Base-by-base conservation (phyloP, 1,140 invertebrate genomes). In the Tetraneura akinire region DNA sequence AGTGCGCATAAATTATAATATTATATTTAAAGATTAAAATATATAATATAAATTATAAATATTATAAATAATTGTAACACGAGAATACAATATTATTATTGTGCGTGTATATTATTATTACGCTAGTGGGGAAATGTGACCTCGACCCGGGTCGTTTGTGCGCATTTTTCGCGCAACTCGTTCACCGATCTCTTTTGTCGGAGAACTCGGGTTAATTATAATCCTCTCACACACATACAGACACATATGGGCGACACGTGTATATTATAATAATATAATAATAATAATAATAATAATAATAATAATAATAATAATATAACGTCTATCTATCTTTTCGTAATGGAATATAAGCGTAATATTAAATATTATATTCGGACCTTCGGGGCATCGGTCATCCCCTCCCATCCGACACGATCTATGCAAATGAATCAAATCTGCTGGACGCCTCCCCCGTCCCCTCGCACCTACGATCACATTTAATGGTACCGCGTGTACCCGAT, bases 381-480 rank as follows among this genome's bases (percentile, higher is more conserved):
- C 49, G 70, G 73, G n/a, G 73, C 73, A 57, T 76, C 73, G 57
- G 73, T 76, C 73, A 71, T 51, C 68, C 68, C 64, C 62, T 10
- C 62, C 62, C 73, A 10, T 76, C 51, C 53, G 73, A 57, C 73
- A 60, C 73, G 73, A 76, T 76, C 73, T 57, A 57, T 57, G 73
- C 32, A 57, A 76, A 76, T 57, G 73, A 57, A 76, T 74, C 57
- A 57, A 18, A 57, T 74, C 47, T n/a, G n/a, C n/a, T 37, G 13
- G 16, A 13, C 42, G 29, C 49, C 71, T 26, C 29, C 71, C 23
- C n/a, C 26, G 14, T 2, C 26, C 60, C 57, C 13, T 3, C 57
- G 16, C 29, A 10, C 23, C 6, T 4, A 21, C 18, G 32, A 57
- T 37, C 32, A 37, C 32, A 37, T 32, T 76, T 76, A 76, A 76